These are phyloP conservation scores for Procavia capensis DNA, from an alignment of 2,113 vertebrate genomes.

Conservation along the genomic window DNA sequence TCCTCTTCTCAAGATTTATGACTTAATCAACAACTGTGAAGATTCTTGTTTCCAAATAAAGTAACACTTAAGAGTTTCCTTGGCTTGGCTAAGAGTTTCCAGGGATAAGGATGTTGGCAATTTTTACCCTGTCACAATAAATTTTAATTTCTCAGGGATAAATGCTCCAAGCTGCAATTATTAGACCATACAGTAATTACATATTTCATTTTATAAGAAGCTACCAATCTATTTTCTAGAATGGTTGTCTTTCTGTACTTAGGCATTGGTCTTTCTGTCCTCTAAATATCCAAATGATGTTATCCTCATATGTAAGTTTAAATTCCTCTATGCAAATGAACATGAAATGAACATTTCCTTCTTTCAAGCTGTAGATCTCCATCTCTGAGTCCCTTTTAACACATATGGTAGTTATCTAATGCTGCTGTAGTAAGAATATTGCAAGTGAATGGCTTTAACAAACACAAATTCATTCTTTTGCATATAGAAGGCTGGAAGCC, in stretches of 20 bases:
- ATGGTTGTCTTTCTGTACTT: not conserved
- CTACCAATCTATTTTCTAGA: not conserved
- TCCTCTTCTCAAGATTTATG: not conserved
- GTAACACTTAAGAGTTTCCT: too few species aligned
- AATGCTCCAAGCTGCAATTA: not conserved
- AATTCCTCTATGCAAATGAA: not conserved
- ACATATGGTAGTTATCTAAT: too few species aligned
- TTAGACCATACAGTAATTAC: not conserved
- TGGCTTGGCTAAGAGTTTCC: too few species aligned
- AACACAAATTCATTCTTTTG: too few species aligned
- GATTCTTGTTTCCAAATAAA: not conserved
- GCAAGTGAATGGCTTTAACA: too few species aligned
- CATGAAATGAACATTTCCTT: not conserved
- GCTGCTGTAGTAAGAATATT: too few species aligned
- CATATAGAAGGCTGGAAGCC: too few species aligned
- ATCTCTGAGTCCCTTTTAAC: not conserved
- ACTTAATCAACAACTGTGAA: not conserved
- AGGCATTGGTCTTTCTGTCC: not conserved
- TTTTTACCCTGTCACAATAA: not conserved
- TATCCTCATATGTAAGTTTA: not conserved
- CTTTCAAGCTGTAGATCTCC: not conserved
- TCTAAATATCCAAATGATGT: not conserved
- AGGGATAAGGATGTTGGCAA: not conserved
- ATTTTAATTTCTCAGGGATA: not conserved
- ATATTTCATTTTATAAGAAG: not conserved